Conservation (phyloP, 1,140 invertebrate genomes). For the Drosophila sulfurigaster region DNA sequence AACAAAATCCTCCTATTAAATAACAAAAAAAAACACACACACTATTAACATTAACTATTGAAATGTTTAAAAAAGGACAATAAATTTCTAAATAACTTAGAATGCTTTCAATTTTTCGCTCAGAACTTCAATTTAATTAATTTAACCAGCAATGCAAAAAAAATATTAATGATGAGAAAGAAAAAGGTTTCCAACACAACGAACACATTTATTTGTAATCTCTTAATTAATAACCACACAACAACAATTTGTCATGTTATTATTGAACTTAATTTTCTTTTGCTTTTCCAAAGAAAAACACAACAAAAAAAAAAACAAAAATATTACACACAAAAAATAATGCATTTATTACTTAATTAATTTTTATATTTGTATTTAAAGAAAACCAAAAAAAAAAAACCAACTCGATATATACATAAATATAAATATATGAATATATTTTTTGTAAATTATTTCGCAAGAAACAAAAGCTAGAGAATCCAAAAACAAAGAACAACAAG, state of each 20-base stretch:
- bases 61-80: slow-evolving; percentile 77
- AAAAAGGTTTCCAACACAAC: slow-evolving; percentile 84
- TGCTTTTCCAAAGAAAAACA: slow-evolving; percentile 68
- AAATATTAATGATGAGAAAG: slow-evolving; percentile 12
- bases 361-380: slow-evolving; percentile 68
- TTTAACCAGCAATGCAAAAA: slow-evolving; percentile 40
- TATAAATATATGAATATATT: slow-evolving; percentile 38
- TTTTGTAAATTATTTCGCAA: slow-evolving; percentile 81
- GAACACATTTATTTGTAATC: slow-evolving; percentile 75
- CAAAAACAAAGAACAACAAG: slow-evolving; percentile 63
- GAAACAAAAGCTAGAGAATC: slow-evolving; percentile 84
- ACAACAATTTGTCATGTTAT: slow-evolving; percentile 46
- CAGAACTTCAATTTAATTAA: slow-evolving; percentile 50
- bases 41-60: slow-evolving; percentile 72
- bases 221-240: slow-evolving; percentile 44
- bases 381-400: slow-evolving; percentile 16
- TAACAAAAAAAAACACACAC: slow-evolving; percentile 21
- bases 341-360: slow-evolving; percentile 83
- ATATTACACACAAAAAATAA: slow-evolving; percentile 51
- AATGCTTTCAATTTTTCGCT: slow-evolving; percentile 64
- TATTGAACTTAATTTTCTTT: slow-evolving; percentile 48
- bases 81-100: slow-evolving; percentile 74
- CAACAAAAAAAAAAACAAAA: slow-evolving; percentile 28
- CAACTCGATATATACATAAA: slow-evolving; percentile 27
- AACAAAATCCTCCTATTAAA: slow-evolving; percentile 37